phyloP scores from a whole-genome alignment of 2,797 vertebrate species.

The Anas flavirostris region DNA sequence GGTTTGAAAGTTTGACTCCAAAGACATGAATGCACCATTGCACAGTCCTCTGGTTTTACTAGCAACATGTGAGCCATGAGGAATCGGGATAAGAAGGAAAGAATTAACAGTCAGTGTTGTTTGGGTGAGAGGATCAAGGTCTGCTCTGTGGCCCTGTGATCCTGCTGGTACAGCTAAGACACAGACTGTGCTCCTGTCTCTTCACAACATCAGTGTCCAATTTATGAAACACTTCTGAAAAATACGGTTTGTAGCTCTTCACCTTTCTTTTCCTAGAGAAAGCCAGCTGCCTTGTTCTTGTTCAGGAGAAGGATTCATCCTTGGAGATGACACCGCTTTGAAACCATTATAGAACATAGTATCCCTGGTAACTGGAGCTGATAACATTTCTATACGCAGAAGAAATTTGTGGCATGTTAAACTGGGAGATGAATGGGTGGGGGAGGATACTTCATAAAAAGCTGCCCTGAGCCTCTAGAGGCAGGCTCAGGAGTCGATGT shows the following conservation, averaged over 20 bases:
- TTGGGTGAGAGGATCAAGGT: neutral
- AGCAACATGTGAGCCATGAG: neutral
- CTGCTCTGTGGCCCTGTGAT: neutral
- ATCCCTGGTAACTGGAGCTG: slow-evolving; percentile 59
- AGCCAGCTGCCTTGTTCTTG: slow-evolving; percentile 1
- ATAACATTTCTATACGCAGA: slow-evolving; percentile 23
- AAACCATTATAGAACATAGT: slow-evolving; percentile 55
- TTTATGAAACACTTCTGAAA: neutral
- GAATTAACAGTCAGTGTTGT: neutral
- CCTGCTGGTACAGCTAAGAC: neutral
- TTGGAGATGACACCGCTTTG: slow-evolving; percentile 25
- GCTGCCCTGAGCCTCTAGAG: neutral
- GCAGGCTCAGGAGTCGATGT: neutral
- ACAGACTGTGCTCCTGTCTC: neutral
- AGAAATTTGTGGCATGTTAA: slow-evolving; percentile 8
- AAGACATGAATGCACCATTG: neutral
- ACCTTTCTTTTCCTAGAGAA: slow-evolving; percentile 7
- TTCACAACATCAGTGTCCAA: neutral
- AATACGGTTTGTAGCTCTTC: neutral
- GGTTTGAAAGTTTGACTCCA: slow-evolving; percentile 11
- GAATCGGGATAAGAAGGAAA: neutral
- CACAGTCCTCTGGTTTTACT: neutral
- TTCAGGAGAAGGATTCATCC: neutral
- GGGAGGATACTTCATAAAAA: neutral
- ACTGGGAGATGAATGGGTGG: neutral